Evolutionary conservation across 2,888 invertebrate genomes (phyloP).

Genomic region (Lasius fuliginosus): DNA sequence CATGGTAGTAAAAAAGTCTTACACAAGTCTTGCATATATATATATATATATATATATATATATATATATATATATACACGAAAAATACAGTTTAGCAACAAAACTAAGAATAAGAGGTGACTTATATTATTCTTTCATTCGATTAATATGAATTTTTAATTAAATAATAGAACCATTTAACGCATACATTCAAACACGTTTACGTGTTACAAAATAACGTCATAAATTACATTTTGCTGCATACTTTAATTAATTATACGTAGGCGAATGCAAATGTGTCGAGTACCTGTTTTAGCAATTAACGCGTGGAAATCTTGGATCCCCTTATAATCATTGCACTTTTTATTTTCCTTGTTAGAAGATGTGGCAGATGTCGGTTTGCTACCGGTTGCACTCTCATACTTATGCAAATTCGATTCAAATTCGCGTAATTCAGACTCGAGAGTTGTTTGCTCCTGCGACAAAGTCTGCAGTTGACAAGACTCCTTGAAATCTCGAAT

Average conservation of each 20-base stretch:
- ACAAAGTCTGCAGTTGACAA: conserved; percentile 69
- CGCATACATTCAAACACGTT: background rate
- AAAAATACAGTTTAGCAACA: background rate
- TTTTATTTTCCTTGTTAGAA: conserved; percentile 56
- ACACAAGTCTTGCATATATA: conserved; percentile 11
- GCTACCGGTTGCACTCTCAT: conserved; percentile 65
- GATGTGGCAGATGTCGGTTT: background rate
- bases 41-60: no score
- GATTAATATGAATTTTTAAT: conserved; percentile 31
- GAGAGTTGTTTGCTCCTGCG: conserved; percentile 75
- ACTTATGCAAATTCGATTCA: conserved; percentile 72
- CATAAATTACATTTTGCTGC: background rate
- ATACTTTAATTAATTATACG: background rate
- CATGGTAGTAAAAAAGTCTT: background rate
- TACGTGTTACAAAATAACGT: conserved; percentile 12
- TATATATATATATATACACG: no score
- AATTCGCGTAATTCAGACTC: conserved; percentile 76
- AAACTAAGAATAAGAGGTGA: background rate
- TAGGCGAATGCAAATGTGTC: conserved; percentile 4
- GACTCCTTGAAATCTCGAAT: conserved; percentile 79
- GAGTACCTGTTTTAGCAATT: conserved; percentile 81
- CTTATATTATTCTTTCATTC: background rate
- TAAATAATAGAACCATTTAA: conserved; percentile 2
- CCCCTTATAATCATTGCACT: conserved; percentile 68
- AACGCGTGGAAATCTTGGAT: conserved; percentile 79